Percentiles rank a stretch among this genome's conserved stretches.
Evolutionary conservation across 2,888 invertebrate species (phyloP).

Genomic region (Agonopterix alstromeriana): DNA sequence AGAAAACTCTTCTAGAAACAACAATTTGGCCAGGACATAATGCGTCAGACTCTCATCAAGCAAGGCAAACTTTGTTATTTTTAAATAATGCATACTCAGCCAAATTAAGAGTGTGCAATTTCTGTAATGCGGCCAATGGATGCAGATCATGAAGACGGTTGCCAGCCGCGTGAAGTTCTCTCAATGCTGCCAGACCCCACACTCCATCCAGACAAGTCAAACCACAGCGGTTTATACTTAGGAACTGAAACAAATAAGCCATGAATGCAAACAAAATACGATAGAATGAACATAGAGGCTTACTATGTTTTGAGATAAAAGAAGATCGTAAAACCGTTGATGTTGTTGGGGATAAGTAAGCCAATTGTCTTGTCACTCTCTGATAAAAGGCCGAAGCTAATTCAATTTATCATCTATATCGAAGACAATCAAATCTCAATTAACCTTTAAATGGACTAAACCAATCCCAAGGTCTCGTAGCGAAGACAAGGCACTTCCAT

Average conservation of each 20-base stretch:
- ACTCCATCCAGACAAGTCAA: conserved; percentile 81
- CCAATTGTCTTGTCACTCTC: too few relatives aligned
- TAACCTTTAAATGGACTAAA: conserved; percentile 73
- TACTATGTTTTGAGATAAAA: too few relatives aligned
- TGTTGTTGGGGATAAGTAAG: too few relatives aligned
- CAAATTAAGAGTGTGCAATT: conserved; percentile 71
- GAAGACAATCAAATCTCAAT: neutral
- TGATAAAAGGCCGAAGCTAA: too few relatives aligned
- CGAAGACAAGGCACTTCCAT: conserved; percentile 81
- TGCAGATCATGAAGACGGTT: conserved; percentile 80
- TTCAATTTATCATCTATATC: too few relatives aligned
- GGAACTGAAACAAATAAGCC: conserved; percentile 27
- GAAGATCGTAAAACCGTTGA: too few relatives aligned
- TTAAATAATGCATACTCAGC: conserved; percentile 39
- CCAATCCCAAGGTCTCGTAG: conserved; percentile 82
- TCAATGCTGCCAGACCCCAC: conserved; percentile 78
- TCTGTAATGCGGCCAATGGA: conserved; percentile 77
- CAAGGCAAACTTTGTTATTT: neutral
- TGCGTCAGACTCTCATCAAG: too few relatives aligned
- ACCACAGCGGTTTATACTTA: conserved; percentile 80
- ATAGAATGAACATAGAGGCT: too few relatives aligned
- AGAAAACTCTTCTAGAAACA: too few relatives aligned
- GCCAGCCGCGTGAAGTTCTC: conserved; percentile 78
- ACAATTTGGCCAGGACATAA: too few relatives aligned
- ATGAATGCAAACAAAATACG: too few relatives aligned